Evolutionary conservation across 2,797 vertebrate species (phyloP).

Genomic region (Sebastes iracundus): DNA sequence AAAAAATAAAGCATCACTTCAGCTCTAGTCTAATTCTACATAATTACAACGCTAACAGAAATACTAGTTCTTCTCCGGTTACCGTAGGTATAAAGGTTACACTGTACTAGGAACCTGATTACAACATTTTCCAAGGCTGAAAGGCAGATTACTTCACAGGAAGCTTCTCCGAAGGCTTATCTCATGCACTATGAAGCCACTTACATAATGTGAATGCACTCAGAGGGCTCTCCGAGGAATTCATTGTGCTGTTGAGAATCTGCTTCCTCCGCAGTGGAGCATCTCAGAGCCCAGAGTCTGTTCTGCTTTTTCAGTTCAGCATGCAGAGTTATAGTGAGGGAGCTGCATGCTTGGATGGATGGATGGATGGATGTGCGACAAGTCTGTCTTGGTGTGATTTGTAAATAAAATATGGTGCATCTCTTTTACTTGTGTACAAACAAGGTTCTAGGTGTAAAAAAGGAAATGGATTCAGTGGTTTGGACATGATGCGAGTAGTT

Average conservation of each 20-base stretch:
- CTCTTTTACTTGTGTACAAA: slow-evolving; percentile 6
- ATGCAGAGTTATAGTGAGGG: not conserved
- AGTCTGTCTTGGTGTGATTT: not conserved
- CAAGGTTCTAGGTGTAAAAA: not conserved
- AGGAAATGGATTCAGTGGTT: not conserved
- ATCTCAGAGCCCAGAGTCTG: not conserved
- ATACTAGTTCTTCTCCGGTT: not conserved
- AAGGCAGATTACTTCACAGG: slow-evolving; percentile 23
- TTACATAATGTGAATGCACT: slow-evolving; percentile 31
- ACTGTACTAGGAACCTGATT: not conserved
- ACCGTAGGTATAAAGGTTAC: slow-evolving; percentile 8
- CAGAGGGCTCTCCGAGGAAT: slow-evolving; percentile 13
- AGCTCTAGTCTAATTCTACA: not conserved
- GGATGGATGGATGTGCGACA: not conserved
- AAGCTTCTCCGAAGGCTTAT: slow-evolving; percentile 44
- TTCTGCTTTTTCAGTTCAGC: not conserved
- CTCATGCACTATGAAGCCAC: slow-evolving; percentile 19
- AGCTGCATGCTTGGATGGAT: not conserved
- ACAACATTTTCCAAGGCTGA: slow-evolving; percentile 14
- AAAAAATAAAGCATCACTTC: not conserved
- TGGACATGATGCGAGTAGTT: not conserved
- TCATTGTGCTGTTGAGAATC: slow-evolving; percentile 10
- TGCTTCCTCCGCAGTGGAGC: not conserved
- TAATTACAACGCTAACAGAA: not conserved
- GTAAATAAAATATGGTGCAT: slow-evolving; percentile 32